A percentile compares a stretch with the other conserved stretches of the same genome.
These are phyloP conservation scores for Spilogale gracilis DNA, from an alignment of 2,113 vertebrate species.

Conservation along the genomic window DNA sequence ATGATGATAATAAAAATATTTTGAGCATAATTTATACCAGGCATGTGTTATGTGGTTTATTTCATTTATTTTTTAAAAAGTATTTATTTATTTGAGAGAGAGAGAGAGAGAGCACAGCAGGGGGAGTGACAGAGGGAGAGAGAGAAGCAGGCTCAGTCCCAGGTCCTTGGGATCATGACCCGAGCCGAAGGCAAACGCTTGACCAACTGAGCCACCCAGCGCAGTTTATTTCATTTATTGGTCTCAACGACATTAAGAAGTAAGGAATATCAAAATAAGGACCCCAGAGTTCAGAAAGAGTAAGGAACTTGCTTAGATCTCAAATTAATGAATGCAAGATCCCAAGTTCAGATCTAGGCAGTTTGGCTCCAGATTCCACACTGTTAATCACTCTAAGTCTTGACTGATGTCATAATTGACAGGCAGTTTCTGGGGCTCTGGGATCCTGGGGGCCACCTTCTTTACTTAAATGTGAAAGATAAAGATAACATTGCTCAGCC, in stretches of 20 bases:
- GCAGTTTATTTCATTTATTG: background rate
- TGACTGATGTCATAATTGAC: background rate
- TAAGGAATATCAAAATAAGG: background rate
- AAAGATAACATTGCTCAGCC: conserved; percentile 22
- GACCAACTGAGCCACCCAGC: background rate
- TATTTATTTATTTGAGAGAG: background rate
- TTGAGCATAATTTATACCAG: background rate
- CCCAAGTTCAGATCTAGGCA: background rate
- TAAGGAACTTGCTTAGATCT: background rate
- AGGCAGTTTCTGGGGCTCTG: background rate
- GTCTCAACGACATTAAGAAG: background rate
- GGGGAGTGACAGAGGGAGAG: background rate
- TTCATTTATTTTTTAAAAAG: background rate
- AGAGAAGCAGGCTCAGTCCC: background rate
- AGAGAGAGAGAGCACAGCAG: background rate
- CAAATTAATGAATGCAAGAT: background rate
- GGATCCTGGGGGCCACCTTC: background rate
- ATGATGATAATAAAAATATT: background rate
- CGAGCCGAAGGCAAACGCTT: background rate
- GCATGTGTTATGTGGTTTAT: background rate
- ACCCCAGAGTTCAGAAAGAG: background rate
- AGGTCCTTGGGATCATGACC: background rate
- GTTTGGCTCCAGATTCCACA: background rate
- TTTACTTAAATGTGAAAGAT: background rate
- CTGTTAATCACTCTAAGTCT: background rate